These are phyloP conservation scores for Sylvicola fuscatus DNA, from an alignment of 2,888 invertebrate species.

Conservation along the genomic window DNA sequence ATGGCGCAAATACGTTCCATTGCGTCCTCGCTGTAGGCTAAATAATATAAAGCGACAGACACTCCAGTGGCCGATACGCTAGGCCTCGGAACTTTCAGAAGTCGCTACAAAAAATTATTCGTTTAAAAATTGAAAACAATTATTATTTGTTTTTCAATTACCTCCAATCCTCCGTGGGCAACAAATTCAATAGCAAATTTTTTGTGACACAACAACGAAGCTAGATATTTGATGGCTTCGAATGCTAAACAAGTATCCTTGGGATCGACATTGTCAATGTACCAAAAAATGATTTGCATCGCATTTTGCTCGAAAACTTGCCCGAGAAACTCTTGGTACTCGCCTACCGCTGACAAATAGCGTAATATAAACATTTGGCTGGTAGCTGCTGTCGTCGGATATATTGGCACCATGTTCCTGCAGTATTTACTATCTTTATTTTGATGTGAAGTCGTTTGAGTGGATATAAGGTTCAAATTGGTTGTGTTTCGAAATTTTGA, in stretches of 20 bases:
- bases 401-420: slow-evolving; percentile 50
- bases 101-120: slow-evolving; percentile 29
- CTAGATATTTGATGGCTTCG: slow-evolving; percentile 88
- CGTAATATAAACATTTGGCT: slow-evolving; percentile 82
- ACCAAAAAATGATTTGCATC: slow-evolving; percentile 71
- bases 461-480: slow-evolving; percentile 11
- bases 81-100: slow-evolving; percentile 79
- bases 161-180: slow-evolving; percentile 65
- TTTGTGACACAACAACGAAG: slow-evolving; percentile 89
- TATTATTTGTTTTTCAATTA: slow-evolving; percentile 13
- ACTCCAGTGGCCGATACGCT: slow-evolving; percentile 93
- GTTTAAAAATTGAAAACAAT: not conserved
- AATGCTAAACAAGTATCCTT: slow-evolving; percentile 85
- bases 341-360: slow-evolving; percentile 92
- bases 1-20: slow-evolving; percentile 89
- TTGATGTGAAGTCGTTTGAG: not conserved
- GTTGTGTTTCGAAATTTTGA: slow-evolving; percentile 15
- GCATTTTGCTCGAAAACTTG: slow-evolving; percentile 89
- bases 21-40: slow-evolving; percentile 93
- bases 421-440: not conserved
- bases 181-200: slow-evolving; percentile 96
- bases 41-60: slow-evolving; percentile 86
- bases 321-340: slow-evolving; percentile 89
- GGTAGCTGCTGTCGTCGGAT: slow-evolving; percentile 73
- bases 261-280: slow-evolving; percentile 73